A percentile compares a stretch with the other conserved stretches of the same genome.
Conservation (phyloP, 2,888 invertebrate species). For the Dolichomitus sp. region DNA sequence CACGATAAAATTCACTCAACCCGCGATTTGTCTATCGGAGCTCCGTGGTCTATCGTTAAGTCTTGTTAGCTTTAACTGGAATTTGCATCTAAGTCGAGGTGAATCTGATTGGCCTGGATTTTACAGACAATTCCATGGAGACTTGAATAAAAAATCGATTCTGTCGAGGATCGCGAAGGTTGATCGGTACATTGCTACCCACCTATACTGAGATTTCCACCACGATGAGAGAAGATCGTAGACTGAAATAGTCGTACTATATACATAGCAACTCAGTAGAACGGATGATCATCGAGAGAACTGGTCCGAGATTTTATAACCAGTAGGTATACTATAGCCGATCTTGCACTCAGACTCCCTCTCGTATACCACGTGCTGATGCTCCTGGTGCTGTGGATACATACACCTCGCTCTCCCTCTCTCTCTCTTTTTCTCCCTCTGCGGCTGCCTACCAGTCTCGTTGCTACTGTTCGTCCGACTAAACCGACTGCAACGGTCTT, state of each 20-base stretch:
- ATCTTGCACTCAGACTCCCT: slow-evolving; percentile 47
- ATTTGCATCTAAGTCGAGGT: slow-evolving; percentile 67
- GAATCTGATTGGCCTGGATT: slow-evolving; percentile 69
- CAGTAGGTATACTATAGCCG: slow-evolving; percentile 58
- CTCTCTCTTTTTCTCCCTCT: not conserved
- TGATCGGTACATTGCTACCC: slow-evolving; percentile 34
- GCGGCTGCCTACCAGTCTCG: slow-evolving; percentile 14
- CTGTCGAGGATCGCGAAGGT: slow-evolving; percentile 34
- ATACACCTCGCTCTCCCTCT: not conserved
- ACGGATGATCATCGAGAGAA: slow-evolving; percentile 62
- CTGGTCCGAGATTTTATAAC: slow-evolving; percentile 67
- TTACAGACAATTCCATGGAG: slow-evolving; percentile 57
- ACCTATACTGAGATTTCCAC: slow-evolving; percentile 43
- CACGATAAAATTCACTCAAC: slow-evolving; percentile 52
- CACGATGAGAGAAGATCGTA: slow-evolving; percentile 50
- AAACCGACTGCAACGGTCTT: slow-evolving; percentile 64
- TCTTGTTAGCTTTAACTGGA: slow-evolving; percentile 65
- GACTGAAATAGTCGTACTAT: not conserved
- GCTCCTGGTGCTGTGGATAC: not conserved
- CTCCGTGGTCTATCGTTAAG: slow-evolving; percentile 58
- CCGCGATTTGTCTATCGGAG: slow-evolving; percentile 40
- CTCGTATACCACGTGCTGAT: slow-evolving; percentile 50
- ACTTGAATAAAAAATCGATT: slow-evolving; percentile 63
- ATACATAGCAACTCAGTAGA: slow-evolving; percentile 37
- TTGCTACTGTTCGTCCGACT: slow-evolving; percentile 64